Conservation (phyloP, 2,113 vertebrate genomes). For the Antechinus flavipes region DNA sequence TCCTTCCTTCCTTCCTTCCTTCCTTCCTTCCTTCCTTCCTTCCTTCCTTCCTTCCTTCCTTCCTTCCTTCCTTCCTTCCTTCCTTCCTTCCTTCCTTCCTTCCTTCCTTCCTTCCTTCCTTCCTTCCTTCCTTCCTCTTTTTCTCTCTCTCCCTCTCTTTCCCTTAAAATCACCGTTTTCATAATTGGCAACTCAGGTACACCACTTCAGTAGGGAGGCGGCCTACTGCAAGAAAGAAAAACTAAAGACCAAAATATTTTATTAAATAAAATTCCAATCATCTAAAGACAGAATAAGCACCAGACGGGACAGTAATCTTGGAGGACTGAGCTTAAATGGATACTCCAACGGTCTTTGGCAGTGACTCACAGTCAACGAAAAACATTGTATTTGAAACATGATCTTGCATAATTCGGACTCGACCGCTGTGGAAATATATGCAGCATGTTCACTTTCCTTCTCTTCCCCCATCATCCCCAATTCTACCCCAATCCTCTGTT, state of each 20-base stretch:
- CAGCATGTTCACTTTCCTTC: constrained; percentile 56
- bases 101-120: background rate
- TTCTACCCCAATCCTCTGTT: background rate
- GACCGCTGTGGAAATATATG: constrained; percentile 14
- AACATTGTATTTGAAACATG: background rate
- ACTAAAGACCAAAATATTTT: background rate
- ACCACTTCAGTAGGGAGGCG: background rate
- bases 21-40: background rate
- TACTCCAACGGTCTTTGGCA: background rate
- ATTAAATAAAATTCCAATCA: background rate
- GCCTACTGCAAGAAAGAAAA: background rate
- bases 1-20: background rate
- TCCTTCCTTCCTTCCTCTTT: background rate
- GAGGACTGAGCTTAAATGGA: background rate
- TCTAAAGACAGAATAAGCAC: background rate
- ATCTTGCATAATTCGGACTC: background rate
- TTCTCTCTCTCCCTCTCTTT: background rate
- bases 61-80: background rate
- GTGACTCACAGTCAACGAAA: background rate
- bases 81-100: background rate
- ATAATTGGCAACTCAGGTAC: background rate
- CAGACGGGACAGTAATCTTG: background rate
- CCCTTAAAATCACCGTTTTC: background rate
- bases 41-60: background rate
- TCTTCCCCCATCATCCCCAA: background rate